phyloP scores from a whole-genome alignment of 2,888 invertebrate species.

The Eilema griseolum region DNA sequence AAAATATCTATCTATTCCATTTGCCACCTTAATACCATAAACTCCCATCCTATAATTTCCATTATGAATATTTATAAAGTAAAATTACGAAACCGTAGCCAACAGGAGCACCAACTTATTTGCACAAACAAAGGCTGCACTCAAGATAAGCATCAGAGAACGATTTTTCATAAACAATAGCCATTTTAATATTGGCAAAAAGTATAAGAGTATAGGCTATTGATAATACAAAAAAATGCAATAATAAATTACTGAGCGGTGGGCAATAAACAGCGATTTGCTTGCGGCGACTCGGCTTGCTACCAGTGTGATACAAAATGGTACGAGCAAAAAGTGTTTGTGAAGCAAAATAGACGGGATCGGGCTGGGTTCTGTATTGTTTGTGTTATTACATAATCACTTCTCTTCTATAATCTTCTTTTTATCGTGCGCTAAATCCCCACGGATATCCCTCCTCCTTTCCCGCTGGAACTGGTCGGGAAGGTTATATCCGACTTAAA shows the following conservation, averaged over 20 bases:
- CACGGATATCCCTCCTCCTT: too few species aligned
- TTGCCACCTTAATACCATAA: not conserved
- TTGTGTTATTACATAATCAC: not conserved
- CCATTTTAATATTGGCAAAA: conserved; percentile 84
- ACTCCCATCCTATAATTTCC: conserved; percentile 2
- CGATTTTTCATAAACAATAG: conserved; percentile 86
- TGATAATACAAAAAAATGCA: conserved; percentile 86
- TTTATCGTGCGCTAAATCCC: too few species aligned
- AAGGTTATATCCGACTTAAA: too few species aligned
- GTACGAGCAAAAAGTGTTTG: conserved; percentile 51
- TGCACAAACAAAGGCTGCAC: conserved; percentile 62
- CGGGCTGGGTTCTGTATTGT: conserved; percentile 35
- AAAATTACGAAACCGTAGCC: conserved; percentile 21
- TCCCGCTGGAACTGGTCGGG: too few species aligned
- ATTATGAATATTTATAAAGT: conserved; percentile 23
- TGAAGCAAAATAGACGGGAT: conserved; percentile 18
- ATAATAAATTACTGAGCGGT: conserved; percentile 85
- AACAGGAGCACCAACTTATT: conserved; percentile 46
- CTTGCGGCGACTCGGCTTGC: conserved; percentile 82
- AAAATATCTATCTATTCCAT: too few species aligned
- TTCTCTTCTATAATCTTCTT: too few species aligned
- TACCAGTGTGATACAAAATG: conserved; percentile 78
- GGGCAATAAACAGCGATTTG: conserved; percentile 85
- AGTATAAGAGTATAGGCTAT: conserved; percentile 80
- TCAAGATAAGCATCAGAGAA: conserved; percentile 75